These are phyloP conservation scores for Glaucomys volans DNA, from an alignment of 2,113 vertebrate species.

Conservation along the genomic window DNA sequence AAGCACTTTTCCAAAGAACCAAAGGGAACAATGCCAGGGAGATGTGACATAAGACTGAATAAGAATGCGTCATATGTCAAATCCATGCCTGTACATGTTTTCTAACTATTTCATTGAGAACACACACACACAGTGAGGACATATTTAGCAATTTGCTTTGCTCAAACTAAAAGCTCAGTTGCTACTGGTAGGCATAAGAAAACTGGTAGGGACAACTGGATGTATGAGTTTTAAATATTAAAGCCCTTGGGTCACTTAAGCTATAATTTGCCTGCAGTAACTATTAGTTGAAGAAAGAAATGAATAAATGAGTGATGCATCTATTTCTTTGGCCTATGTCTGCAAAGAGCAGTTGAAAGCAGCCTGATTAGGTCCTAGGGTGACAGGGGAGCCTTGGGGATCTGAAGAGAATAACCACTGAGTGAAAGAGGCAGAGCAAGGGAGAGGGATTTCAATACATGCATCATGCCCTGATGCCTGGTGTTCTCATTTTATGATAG, in stretches of 20 bases:
- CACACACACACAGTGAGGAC: neutral
- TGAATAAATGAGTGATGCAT: neutral
- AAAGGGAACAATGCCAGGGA: neutral
- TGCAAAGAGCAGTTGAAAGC: neutral
- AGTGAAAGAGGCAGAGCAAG: neutral
- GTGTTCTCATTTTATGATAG: neutral
- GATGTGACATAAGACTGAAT: neutral
- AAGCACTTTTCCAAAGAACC: constrained; percentile 10
- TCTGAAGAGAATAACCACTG: neutral
- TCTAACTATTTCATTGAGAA: neutral
- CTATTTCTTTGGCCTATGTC: neutral
- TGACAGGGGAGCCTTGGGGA: neutral
- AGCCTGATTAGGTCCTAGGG: neutral
- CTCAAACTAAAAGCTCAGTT: neutral
- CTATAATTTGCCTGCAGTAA: neutral
- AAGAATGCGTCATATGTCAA: neutral
- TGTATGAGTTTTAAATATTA: neutral
- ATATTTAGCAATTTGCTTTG: neutral
- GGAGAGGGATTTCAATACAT: neutral
- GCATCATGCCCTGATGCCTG: neutral
- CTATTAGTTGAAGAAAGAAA: neutral
- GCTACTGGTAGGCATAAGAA: neutral
- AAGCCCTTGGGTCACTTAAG: neutral
- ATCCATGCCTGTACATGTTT: neutral
- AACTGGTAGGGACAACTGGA: neutral